Conservation (phyloP, 2,888 invertebrate genomes). For the Microplitis manilae region DNA sequence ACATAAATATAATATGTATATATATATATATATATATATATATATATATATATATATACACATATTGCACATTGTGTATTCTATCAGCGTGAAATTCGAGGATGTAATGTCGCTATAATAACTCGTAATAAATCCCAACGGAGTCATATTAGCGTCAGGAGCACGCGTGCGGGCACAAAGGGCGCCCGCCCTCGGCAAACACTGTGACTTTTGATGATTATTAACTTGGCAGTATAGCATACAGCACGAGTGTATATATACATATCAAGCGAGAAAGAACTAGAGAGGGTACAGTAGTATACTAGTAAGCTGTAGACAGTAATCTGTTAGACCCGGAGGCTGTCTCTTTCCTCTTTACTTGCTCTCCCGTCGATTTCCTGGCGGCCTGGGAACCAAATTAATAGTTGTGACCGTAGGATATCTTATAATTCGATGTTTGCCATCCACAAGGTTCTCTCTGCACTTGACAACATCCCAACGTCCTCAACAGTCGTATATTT, state of each 20-base stretch:
- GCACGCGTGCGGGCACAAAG: constrained; percentile 69
- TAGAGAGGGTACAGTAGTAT: constrained; percentile 36
- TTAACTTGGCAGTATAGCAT: constrained; percentile 68
- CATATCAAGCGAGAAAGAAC: constrained; percentile 37
- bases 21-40: background rate
- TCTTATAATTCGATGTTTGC: constrained; percentile 64
- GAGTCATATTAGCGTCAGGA: constrained; percentile 72
- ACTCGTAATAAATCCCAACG: constrained; percentile 71
- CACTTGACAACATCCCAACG: constrained; percentile 44
- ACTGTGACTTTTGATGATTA: constrained; percentile 72
- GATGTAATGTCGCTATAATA: constrained; percentile 69
- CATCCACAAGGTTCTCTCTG: constrained; percentile 47
- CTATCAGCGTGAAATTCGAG: constrained; percentile 61
- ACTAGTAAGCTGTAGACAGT: constrained; percentile 62
- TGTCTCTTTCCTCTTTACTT: constrained; percentile 43
- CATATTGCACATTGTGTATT: constrained; percentile 25
- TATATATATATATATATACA: background rate
- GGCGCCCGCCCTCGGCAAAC: constrained; percentile 70
- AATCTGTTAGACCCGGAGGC: constrained; percentile 68
- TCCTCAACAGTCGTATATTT: background rate
- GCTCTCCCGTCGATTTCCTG: constrained; percentile 50
- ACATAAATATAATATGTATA: constrained; percentile 5
- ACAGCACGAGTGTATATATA: constrained; percentile 33
- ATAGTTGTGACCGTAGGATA: constrained; percentile 67
- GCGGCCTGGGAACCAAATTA: constrained; percentile 69